Percentiles rank a stretch among this genome's conserved stretches.
These are phyloP conservation scores for Pachypeltis micranthus DNA, from an alignment of 1,140 invertebrate genomes.

Conservation along the genomic window DNA sequence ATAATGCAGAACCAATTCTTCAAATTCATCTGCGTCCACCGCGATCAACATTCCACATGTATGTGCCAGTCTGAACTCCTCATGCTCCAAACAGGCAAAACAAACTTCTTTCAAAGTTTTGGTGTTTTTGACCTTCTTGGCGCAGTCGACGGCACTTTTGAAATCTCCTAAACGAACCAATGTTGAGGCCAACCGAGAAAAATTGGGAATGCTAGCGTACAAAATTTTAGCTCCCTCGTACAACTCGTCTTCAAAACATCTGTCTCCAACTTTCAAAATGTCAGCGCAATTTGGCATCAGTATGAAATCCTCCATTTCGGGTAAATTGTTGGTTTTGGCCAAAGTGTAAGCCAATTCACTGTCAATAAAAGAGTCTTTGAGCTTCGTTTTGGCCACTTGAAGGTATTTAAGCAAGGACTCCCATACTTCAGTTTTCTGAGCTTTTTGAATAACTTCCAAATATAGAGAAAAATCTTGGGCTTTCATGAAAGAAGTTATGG, in stretches of 20 bases:
- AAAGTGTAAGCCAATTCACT: slow-evolving; percentile 97
- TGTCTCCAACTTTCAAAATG: slow-evolving; percentile 82
- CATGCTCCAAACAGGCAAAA: slow-evolving; percentile 96
- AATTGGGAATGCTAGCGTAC: slow-evolving; percentile 98
- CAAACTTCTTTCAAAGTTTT: slow-evolving; percentile 99
- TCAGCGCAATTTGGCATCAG: slow-evolving; percentile 98
- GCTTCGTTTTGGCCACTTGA: slow-evolving; percentile 97
- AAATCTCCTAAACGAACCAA: slow-evolving; percentile 95
- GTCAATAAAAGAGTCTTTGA: slow-evolving; percentile 94
- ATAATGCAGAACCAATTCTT: slow-evolving; percentile 98
- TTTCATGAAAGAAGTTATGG: slow-evolving; percentile 91
- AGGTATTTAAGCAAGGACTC: slow-evolving; percentile 93
- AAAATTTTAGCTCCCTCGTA: slow-evolving; percentile 94
- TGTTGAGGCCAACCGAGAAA: slow-evolving; percentile 90
- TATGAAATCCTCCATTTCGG: slow-evolving; percentile 97
- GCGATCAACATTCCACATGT: slow-evolving; percentile 99
- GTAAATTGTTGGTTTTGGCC: slow-evolving; percentile 88
- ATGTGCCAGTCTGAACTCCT: slow-evolving; percentile 94
- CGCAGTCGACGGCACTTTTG: slow-evolving; percentile 95
- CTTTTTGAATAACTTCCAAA: slow-evolving; percentile 91
- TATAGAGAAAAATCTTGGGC: slow-evolving; percentile 54
- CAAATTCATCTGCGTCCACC: slow-evolving; percentile 96
- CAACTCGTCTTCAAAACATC: slow-evolving; percentile 97
- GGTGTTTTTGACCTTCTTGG: slow-evolving; percentile 94
- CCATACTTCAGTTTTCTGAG: slow-evolving; percentile 80